phyloP scores from a whole-genome alignment of 2,797 vertebrate genomes.

The Amblyraja radiata region DNA sequence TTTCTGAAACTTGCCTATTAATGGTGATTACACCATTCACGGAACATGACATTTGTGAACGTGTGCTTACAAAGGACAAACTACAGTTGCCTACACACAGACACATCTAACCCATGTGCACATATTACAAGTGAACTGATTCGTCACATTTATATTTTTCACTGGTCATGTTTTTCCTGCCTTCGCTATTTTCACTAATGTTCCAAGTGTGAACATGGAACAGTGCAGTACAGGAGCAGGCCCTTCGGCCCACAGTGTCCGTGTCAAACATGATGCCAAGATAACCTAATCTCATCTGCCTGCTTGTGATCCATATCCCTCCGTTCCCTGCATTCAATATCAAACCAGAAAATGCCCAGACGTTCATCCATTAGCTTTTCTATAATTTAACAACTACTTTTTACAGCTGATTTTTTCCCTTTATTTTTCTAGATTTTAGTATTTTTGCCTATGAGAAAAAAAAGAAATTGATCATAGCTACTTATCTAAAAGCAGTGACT shows the following conservation, averaged over 20 bases:
- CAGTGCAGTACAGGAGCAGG: too few relatives aligned
- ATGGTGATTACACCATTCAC: background rate
- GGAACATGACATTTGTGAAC: background rate
- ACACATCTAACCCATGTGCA: background rate
- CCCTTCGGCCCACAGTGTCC: too few relatives aligned
- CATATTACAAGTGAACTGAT: background rate
- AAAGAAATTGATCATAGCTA: background rate
- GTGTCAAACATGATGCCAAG: too few relatives aligned
- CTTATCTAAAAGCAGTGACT: background rate
- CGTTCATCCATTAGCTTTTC: background rate
- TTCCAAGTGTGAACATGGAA: too few relatives aligned
- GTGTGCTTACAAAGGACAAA: background rate
- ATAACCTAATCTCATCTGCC: too few relatives aligned
- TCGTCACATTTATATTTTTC: background rate
- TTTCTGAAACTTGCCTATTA: background rate
- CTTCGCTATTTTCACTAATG: background rate
- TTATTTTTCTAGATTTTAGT: background rate
- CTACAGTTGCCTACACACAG: background rate
- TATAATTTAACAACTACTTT: background rate
- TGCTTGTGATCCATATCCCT: too few relatives aligned
- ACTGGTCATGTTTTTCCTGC: background rate
- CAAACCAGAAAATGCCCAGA: background rate
- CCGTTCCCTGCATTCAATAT: background rate
- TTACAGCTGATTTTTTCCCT: background rate
- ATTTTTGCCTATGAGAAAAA: background rate